Percentiles rank a stretch among this genome's conserved stretches.
Evolutionary conservation across 2,888 invertebrate genomes (phyloP).

Genomic region (Podabrus alpinus): DNA sequence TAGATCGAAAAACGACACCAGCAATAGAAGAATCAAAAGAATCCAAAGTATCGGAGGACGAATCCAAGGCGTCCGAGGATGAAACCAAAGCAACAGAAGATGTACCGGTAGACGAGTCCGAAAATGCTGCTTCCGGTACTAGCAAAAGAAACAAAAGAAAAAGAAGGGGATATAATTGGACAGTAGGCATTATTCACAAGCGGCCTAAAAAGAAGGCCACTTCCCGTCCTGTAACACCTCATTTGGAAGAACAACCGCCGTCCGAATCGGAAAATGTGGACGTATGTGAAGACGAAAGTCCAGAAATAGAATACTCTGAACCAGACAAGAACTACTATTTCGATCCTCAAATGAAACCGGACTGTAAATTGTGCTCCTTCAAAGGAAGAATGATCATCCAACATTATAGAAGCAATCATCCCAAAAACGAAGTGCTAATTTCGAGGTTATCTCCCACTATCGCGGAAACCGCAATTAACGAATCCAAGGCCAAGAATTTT

Average conservation of each 20-base stretch:
- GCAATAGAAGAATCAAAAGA: not conserved
- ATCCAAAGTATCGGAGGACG: not conserved
- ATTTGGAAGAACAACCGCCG: constrained; percentile 12
- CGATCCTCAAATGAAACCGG: constrained; percentile 52
- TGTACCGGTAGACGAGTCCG: not conserved
- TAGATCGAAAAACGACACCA: not conserved
- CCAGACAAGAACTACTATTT: constrained; percentile 58
- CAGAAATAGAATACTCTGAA: not conserved
- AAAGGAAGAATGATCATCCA: constrained; percentile 65
- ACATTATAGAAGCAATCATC: constrained; percentile 69
- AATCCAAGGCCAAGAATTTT: constrained; percentile 51
- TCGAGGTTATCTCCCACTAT: constrained; percentile 62
- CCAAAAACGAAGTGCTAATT: constrained; percentile 66
- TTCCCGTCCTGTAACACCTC: constrained; percentile 5
- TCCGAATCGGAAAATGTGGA: not conserved
- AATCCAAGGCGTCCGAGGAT: not conserved
- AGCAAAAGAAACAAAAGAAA: constrained; percentile 14
- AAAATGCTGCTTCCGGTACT: not conserved
- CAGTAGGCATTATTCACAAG: constrained; percentile 44
- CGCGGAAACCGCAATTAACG: constrained; percentile 61
- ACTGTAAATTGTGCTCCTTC: constrained; percentile 66
- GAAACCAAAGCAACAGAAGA: not conserved
- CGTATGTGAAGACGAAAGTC: not conserved
- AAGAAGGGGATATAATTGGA: constrained; percentile 33
- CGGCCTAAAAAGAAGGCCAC: constrained; percentile 47